A percentile compares a stretch with the other conserved stretches of the same genome.
These are phyloP conservation scores for Synergus itoensis DNA, from an alignment of 2,888 invertebrate species.

Conservation along the genomic window DNA sequence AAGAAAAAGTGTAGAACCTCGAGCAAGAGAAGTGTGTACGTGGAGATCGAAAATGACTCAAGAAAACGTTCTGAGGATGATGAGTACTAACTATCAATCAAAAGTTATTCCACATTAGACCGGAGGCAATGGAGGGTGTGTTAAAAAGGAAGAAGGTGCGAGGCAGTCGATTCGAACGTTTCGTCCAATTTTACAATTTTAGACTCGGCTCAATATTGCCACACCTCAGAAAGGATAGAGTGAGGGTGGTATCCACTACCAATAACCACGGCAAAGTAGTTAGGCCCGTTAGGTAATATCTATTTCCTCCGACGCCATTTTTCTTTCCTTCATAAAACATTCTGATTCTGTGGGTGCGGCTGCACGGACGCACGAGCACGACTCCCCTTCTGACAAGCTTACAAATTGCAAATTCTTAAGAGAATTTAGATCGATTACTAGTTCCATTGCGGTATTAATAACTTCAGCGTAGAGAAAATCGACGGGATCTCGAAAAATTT, in stretches of 20 bases:
- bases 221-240: slow-evolving; percentile 62
- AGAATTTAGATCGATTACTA: slow-evolving; percentile 38
- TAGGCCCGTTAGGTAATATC: slow-evolving; percentile 74
- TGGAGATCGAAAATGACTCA: neutral
- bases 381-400: slow-evolving; percentile 28
- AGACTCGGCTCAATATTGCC: slow-evolving; percentile 60
- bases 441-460: slow-evolving; percentile 31
- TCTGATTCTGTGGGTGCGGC: slow-evolving; percentile 61
- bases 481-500: slow-evolving; percentile 7
- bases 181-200: slow-evolving; percentile 69
- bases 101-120: slow-evolving; percentile 50
- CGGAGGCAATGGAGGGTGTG: slow-evolving; percentile 38
- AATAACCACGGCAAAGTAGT: slow-evolving; percentile 65
- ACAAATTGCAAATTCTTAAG: slow-evolving; percentile 39
- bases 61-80: neutral
- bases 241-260: slow-evolving; percentile 51
- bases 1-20: neutral
- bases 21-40: neutral
- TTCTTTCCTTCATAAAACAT: slow-evolving; percentile 70
- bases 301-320: slow-evolving; percentile 74
- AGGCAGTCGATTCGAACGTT: slow-evolving; percentile 48
- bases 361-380: slow-evolving; percentile 37
- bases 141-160: slow-evolving; percentile 34
- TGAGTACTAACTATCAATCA: slow-evolving; percentile 48
- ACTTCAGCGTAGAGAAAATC: neutral